Evolutionary conservation across 2,888 invertebrate genomes (phyloP), one percentile per base, ranked within the genome.

Genomic region (Hetaerina titia): DNA sequence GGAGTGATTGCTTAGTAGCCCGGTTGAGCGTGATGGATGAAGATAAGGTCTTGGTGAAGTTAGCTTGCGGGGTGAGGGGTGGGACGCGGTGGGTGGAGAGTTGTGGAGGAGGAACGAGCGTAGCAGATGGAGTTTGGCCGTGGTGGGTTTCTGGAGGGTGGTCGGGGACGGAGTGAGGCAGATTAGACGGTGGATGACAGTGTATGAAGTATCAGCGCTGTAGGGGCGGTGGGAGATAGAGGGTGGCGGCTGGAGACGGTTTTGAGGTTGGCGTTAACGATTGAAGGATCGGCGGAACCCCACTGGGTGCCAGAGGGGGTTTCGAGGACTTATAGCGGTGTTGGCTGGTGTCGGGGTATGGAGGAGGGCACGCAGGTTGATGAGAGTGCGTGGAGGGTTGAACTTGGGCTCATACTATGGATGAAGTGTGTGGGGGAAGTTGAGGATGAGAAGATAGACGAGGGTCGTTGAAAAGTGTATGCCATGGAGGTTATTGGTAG

Each of bases 171-270:
- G 22, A 17, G 64, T 45, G 92, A 56, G 69, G 92, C 25, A 92
- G 92, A 92, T 92, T 92, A 92, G 92, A 64, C 31, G 64, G 90
- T 45, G 31, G 92, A 92, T 92, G 92, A 56, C 92, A 92, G 92
- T 69, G 92, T 64, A 69, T 69, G 92, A 92, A 92, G 92, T 69
- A 92, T 56, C 81, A 25, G 81, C 81, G n/a, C 9, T 5, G 5
- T 31, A 31, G 81, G 22, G 31, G 45, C 45, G 81, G 81, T n/a
- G 60, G 17, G 60, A 60, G 17, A 7, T 22, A n/a, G 22, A n/a
- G 69, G 81, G 25, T 81, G 81, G 25, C n/a, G 69, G 25, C 11
- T 19, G 11, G 31, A 31, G 25, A 81, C 25, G 25, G 69, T 69
- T 69, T 69, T n/a, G 81, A 15, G 81, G 81, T 15, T 22, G 81